Evolutionary conservation across 2,113 vertebrate genomes (phyloP), one percentile per base, ranked within the genome.

Genomic region (Cisticola juncidis): DNA sequence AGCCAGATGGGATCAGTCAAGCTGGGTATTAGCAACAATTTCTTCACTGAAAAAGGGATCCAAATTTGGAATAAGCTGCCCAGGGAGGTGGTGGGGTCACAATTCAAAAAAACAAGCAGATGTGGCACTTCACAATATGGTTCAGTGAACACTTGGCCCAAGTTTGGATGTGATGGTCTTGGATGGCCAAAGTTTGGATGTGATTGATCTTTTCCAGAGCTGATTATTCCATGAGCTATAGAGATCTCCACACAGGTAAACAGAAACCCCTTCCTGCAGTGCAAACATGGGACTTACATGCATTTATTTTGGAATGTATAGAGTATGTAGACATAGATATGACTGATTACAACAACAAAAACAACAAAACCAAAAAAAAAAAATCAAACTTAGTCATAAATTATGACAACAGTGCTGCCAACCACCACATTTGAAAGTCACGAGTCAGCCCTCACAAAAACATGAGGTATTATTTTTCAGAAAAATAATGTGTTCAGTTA

Each of bases 371-470:
- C 28, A 0, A 25, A 23, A 38, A 65, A 77, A 57, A 53, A 62
- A 54, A 54, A 8, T 36, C 45, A 86, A 73, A 77, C 45, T 90
- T 88, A 80, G 57, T 80, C 74, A 93, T 79, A 65, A 83, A 82
- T 70, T 72, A 26, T 38, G 88, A 57, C 83, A 91, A 71, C 58
- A 58, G 35, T 9, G 19, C 50, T 96, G 94, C 81, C 96, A 95
- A 40, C 50, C 42, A 33, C 3, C 1, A 0, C 71, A 80, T 61
- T 77, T 69, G 36, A 38, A 84, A 94, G 74, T 91, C 88, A 92
- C 20, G 4, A 81, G 86, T 57, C 78, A 92, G 70, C 42, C 71
- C 58, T 91, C 87, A 60, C 66, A 73, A 79, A 92, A 93, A 40
- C 42, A 66, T 22, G 64, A 83, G 86, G 54, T 57, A 57, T 65